Evolutionary conservation across 2,797 vertebrate genomes (phyloP), one percentile per base, ranked within the genome.

Genomic region (Microctenopoma stevenorrisi): DNA sequence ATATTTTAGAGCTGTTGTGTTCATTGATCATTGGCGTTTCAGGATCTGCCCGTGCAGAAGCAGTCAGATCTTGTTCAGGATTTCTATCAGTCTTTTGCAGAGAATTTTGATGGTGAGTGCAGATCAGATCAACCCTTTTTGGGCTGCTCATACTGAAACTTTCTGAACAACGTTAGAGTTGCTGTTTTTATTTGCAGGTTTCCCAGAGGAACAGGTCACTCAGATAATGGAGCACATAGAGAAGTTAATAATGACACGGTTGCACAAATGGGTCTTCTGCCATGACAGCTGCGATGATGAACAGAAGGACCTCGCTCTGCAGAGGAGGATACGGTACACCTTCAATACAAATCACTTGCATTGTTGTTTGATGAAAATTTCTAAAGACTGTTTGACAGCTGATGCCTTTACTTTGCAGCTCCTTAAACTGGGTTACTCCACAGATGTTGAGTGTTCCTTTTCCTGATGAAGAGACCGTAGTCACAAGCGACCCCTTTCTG

Each of bases 211-310:
- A 40, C 91, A 94, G 68, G 86, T 88, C 42, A 85, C 86, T 59
- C 91, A 86, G 66, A 88, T 94, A 82, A 93, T 95, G 93, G 94
- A 93, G 79, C 94, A 95, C 7, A 79, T 95, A 7, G 95, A 95
- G 86, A 95, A 95, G 84, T 82, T 95, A 12, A 86, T 94, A 46
- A 95, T 95, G 95, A 95, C 95, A 0, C 90, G 93, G 16, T 82
- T 95, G 61, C 94, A 95, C 81, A 94, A 93, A 78, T 95, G 92
- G 89, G 94, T 93, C 67, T 95, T 95, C 84, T 95, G 94, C 74
- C 92, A 94, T 13, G 93, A 95, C 85, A 93, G 92, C 73, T 93
- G 93, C 59, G 93, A 94, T 7, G 94, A 95, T 52, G 94, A 95
- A 59, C 93, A 95, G 78, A 95, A 91, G 64, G 95, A 95, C 72